phyloP scores from a whole-genome alignment of 1,140 invertebrate genomes.

The Ips typographus region DNA sequence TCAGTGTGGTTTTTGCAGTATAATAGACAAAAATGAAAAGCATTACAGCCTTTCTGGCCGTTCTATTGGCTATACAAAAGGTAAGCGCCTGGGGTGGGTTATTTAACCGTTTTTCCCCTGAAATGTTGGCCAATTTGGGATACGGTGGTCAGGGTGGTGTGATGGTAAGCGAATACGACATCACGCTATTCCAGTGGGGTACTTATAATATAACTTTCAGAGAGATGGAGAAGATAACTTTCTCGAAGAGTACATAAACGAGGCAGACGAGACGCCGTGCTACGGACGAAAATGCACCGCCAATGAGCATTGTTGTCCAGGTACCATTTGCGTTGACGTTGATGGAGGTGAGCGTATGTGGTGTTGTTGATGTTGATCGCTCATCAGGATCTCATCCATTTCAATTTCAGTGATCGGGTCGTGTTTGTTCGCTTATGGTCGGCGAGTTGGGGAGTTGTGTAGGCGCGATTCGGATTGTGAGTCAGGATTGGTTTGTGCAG shows the following conservation, averaged over 20 bases:
- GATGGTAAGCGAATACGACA: conserved; percentile 40
- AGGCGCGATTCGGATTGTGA: conserved; percentile 73
- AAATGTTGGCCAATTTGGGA: conserved; percentile 78
- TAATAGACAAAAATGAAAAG: conserved; percentile 35
- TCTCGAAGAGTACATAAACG: conserved; percentile 48
- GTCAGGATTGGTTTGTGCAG: conserved; percentile 69
- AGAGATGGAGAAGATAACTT: conserved; percentile 48
- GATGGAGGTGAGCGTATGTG: conserved; percentile 61
- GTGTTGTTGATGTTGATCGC: no score
- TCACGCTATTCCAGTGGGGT: background rate
- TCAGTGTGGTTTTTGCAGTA: conserved; percentile 15
- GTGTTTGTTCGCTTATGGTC: conserved; percentile 70
- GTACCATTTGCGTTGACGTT: conserved; percentile 70
- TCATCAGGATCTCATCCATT: no score
- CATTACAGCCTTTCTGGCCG: conserved; percentile 37
- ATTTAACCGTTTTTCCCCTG: conserved; percentile 82
- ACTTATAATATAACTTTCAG: conserved; percentile 35
- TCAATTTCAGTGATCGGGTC: conserved; percentile 62
- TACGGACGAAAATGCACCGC: conserved; percentile 66
- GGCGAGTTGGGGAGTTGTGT: conserved; percentile 74
- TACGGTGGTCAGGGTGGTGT: conserved; percentile 67
- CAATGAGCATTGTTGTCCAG: conserved; percentile 77
- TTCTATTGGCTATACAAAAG: conserved; percentile 41
- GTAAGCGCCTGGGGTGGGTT: conserved; percentile 74
- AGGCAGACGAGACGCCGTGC: conserved; percentile 61